A percentile compares a stretch with the other conserved stretches of the same genome.
These are phyloP conservation scores for Corvus cornix DNA, from an alignment of 2,113 vertebrate genomes.

Conservation along the genomic window DNA sequence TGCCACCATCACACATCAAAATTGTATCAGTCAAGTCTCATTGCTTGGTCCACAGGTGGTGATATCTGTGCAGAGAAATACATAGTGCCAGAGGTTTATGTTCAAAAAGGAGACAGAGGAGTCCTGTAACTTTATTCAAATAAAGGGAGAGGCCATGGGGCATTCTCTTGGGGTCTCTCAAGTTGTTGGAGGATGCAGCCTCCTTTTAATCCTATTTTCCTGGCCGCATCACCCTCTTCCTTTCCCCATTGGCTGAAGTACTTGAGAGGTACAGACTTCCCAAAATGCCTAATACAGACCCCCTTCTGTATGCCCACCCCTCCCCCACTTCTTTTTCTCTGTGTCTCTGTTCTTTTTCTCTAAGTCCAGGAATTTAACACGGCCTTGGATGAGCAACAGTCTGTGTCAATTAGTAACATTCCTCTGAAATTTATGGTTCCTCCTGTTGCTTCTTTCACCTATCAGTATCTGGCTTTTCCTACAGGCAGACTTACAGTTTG, in stretches of 20 bases:
- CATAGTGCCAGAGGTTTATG: neutral
- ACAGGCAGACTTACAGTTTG: neutral
- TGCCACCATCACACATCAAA: neutral
- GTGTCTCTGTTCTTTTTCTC: neutral
- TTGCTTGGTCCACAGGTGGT: neutral
- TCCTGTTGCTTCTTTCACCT: neutral
- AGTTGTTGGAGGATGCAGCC: neutral
- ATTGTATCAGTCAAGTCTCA: neutral
- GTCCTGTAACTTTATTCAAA: neutral
- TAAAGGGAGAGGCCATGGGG: neutral
- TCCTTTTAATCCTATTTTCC: neutral
- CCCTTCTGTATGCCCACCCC: neutral
- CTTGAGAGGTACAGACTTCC: neutral
- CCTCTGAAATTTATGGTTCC: neutral
- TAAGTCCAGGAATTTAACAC: neutral
- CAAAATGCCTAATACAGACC: rapidly evolving
- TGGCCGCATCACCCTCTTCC: rapidly evolving
- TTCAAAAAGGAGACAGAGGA: neutral
- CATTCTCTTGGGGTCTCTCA: neutral
- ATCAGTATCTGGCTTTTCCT: neutral
- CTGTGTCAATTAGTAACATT: neutral
- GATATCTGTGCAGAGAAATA: neutral
- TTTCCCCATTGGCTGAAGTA: neutral
- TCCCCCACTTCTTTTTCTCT: neutral
- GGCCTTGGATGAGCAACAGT: neutral